Conservation (phyloP, 2,113 vertebrate species). For the Apus apus region DNA sequence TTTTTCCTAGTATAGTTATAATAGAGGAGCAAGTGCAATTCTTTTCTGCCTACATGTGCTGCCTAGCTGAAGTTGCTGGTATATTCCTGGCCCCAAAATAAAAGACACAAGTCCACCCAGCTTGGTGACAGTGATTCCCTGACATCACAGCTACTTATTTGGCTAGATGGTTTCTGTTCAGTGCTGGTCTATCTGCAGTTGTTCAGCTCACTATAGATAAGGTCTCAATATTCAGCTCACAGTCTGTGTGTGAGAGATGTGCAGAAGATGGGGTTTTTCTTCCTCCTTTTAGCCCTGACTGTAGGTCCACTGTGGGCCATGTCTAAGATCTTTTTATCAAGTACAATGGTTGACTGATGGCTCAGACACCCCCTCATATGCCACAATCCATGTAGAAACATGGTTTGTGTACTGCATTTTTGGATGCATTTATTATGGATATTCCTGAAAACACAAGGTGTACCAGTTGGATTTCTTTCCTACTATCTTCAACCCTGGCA, state of each 20-base stretch:
- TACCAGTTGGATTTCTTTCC: neutral
- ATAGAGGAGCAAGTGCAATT: neutral
- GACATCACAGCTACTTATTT: neutral
- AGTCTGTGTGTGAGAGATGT: neutral
- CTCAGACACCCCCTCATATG: neutral
- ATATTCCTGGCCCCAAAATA: neutral
- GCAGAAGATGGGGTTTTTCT: neutral
- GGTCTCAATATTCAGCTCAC: neutral
- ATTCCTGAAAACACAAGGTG: neutral
- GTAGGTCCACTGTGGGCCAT: neutral
- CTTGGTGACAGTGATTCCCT: neutral
- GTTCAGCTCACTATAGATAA: neutral
- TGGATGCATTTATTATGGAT: neutral
- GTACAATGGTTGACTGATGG: neutral
- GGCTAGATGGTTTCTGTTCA: neutral
- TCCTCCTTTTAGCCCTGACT: neutral
- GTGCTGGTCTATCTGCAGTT: neutral
- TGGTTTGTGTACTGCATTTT: neutral
- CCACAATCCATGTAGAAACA: neutral
- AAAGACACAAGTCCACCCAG: neutral
- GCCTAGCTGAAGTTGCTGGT: neutral
- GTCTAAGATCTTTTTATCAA: neutral
- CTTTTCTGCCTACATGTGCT: neutral
- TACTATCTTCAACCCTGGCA: neutral
- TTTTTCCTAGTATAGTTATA: neutral